Base-by-base conservation (phyloP, 2,888 invertebrate genomes). In the Trichacis sp. region DNA sequence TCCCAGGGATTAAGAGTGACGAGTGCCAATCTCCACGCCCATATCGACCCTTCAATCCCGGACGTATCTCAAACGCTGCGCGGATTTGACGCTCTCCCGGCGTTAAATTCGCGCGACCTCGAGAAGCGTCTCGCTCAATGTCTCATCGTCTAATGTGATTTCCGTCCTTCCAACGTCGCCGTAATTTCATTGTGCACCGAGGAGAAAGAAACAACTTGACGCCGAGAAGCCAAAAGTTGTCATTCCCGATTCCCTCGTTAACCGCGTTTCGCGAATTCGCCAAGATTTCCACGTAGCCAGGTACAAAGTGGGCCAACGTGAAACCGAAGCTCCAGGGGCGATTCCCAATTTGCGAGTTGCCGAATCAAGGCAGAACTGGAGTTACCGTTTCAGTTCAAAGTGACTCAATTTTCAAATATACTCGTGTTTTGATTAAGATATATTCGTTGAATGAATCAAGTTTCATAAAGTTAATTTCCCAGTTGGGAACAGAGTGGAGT, bases 21-120 rank as follows among this genome's bases (percentile, higher is more conserved):
- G n/a, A 33, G 33, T 33, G n/a, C 33, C 33, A 33, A 33, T 33
- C 33, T 33, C 33, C 33, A 33, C n/a, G 33, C 33, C 33, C 33
- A 33, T 24, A 24, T 33, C 33, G 33, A 33, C 33, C 33, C 33
- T n/a, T 33, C 33, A 33, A 33, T 33, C 33, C 33, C 33, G 33
- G 33, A 33, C 33, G 33, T n/a, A 11, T 33, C 33, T 33, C 33
- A 33, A 33, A 33, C 2, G 24, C 24, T 8, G 24, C 3, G 8
- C 24, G 24, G 24, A 24, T 24, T 24, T 24, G 24, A 24, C 24
- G 24, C 8, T 8, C 4, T 3, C 4, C 3, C 11, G 9, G 33
- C 33, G 33, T 33, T 33, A 33, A 33, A 33, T 33, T n/a, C 33
- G 33, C 33, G 33, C n/a, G 33, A 33, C 33, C 33, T 33, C 8